phyloP scores from a whole-genome alignment of 2,113 vertebrate species.

The Carettochelys insculpta region DNA sequence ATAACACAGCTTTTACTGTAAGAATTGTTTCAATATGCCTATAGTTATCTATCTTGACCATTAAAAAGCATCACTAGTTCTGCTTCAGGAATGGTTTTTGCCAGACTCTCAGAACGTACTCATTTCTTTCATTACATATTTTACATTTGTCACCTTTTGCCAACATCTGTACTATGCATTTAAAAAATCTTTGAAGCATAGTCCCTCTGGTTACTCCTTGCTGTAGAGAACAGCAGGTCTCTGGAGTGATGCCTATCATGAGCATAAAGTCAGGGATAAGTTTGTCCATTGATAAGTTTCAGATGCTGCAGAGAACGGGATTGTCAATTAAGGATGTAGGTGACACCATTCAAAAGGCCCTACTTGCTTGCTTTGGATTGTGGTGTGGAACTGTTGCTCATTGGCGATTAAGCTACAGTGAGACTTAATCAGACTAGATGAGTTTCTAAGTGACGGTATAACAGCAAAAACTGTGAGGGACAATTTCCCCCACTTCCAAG shows the following conservation, averaged over 20 bases:
- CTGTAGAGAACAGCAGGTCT: not conserved
- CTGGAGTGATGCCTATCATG: not conserved
- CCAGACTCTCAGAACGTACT: no score
- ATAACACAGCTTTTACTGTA: no score
- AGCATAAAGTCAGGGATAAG: not conserved
- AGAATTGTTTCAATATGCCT: no score
- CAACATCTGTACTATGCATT: not conserved
- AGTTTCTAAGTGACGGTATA: no score
- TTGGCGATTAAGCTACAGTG: not conserved
- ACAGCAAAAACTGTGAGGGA: no score
- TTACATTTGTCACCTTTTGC: not conserved
- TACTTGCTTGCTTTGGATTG: not conserved
- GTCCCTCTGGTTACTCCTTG: not conserved
- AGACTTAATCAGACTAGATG: no score
- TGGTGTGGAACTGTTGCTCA: not conserved
- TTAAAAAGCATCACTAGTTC: no score
- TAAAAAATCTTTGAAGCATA: not conserved
- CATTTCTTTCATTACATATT: not conserved
- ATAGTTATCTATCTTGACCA: no score
- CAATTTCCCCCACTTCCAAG: no score
- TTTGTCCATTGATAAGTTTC: not conserved
- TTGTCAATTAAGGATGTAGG: not conserved
- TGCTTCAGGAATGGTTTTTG: no score
- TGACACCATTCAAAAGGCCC: not conserved
- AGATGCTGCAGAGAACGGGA: not conserved